These are phyloP conservation scores for Drosophila bipectinata DNA, from an alignment of 1,140 invertebrate genomes.

Conservation along the genomic window DNA sequence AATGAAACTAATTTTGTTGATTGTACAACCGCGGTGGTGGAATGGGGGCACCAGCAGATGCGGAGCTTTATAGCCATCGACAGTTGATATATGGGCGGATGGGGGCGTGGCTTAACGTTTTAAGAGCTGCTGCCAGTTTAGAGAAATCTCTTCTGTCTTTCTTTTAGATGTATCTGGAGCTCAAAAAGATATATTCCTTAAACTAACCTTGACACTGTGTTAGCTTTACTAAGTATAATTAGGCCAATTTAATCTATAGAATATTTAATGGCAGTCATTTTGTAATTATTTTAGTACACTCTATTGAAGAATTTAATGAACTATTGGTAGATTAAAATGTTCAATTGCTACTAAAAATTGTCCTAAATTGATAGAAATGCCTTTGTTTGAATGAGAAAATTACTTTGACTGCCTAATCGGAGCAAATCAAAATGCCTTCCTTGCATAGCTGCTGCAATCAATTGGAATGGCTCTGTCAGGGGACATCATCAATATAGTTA, in stretches of 20 bases:
- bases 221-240: too few species aligned
- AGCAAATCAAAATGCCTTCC: slow-evolving; percentile 16
- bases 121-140: slow-evolving; percentile 50
- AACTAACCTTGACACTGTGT: neutral
- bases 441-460: slow-evolving; percentile 30
- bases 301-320: neutral
- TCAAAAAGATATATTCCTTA: neutral
- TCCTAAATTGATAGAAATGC: slow-evolving; percentile 38
- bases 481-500: slow-evolving; percentile 42
- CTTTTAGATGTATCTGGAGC: neutral
- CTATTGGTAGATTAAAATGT: slow-evolving; percentile 9
- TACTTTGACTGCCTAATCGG: slow-evolving; percentile 26
- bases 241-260: too few species aligned
- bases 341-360: slow-evolving; percentile 25
- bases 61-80: slow-evolving; percentile 64
- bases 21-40: slow-evolving; percentile 50
- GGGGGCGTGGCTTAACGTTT: slow-evolving; percentile 37
- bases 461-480: slow-evolving; percentile 22
- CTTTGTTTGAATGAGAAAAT: slow-evolving; percentile 26
- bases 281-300: neutral
- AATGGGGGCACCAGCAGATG: slow-evolving; percentile 25
- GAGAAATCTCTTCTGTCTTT: slow-evolving; percentile 24
- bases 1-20: slow-evolving; percentile 81
- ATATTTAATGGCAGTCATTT: too few species aligned
- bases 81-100: slow-evolving; percentile 64